A percentile compares a stretch with the other conserved stretches of the same genome.
Conservation (phyloP, 1,140 invertebrate genomes). For the Panagrolaimus sp. region DNA sequence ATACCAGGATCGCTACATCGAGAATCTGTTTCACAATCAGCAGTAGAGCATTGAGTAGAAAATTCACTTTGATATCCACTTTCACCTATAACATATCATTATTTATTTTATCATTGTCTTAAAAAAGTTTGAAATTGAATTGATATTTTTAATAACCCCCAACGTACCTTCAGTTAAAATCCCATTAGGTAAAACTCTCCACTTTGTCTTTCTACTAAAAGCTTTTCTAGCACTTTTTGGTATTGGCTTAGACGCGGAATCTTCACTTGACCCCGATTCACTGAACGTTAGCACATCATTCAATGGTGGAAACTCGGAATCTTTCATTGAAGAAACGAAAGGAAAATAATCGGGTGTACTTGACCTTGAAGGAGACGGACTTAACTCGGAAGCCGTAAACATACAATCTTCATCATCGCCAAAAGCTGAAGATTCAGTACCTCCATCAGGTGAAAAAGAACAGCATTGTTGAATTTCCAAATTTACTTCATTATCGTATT, state of each 20-base stretch:
- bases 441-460: not conserved
- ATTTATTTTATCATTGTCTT: too few species aligned
- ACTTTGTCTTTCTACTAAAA: conserved; percentile 5
- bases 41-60: not conserved
- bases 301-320: not conserved
- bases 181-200: not conserved
- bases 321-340: not conserved
- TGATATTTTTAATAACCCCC: not conserved
- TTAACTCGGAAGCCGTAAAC: not conserved
- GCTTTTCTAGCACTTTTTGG: conserved; percentile 8
- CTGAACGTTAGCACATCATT: not conserved
- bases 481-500: not conserved
- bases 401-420: conserved; percentile 14
- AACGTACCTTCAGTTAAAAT: conserved; percentile 13
- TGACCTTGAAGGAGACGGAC: not conserved
- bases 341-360: conserved; percentile 6
- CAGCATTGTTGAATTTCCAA: not conserved
- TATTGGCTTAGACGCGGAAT: not conserved
- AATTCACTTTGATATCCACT: not conserved
- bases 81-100: not conserved
- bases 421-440: not conserved
- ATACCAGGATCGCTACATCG: conserved; percentile 2
- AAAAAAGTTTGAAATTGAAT: too few species aligned
- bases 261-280: conserved; percentile 10
- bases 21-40: not conserved